Evolutionary conservation across 2,113 vertebrate species (phyloP).

Genomic region (Larimichthys crocea): DNA sequence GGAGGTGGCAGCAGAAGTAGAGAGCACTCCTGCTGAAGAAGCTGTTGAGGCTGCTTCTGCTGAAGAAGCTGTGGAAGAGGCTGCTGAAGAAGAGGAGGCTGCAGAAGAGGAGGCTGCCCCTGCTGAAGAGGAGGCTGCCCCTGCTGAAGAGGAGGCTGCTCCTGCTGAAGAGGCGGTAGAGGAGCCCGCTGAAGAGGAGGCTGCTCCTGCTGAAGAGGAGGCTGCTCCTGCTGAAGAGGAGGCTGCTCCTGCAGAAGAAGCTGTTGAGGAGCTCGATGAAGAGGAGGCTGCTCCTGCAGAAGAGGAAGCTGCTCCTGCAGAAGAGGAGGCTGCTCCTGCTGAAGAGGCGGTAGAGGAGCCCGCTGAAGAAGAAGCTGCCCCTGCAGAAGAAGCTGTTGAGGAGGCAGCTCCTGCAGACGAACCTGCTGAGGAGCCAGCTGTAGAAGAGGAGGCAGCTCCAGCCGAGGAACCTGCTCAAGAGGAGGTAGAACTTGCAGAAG

Average conservation of each 20-base stretch:
- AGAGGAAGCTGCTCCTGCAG: conserved; percentile 35
- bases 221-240: conserved; percentile 1
- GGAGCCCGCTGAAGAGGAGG: background rate
- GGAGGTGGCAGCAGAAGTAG: conserved; percentile 10
- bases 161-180: too few relatives aligned
- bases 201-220: background rate
- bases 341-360: conserved; percentile 25
- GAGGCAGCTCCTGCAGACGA: background rate
- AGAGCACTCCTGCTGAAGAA: conserved; percentile 13
- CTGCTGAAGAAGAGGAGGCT: conserved; percentile 5
- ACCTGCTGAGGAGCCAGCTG: background rate
- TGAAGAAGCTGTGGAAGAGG: conserved; percentile 31
- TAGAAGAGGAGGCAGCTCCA: background rate
- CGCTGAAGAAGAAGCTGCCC: background rate
- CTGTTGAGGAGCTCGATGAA: background rate
- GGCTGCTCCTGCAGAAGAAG: conserved; percentile 3
- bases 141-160: background rate
- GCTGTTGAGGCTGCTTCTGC: background rate
- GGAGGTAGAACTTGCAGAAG: background rate
- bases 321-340: background rate
- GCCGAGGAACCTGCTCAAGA: conserved; percentile 10
- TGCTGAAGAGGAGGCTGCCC: background rate
- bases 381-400: background rate
- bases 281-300: background rate
- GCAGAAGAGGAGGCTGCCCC: conserved; percentile 15